A percentile compares a stretch with the other conserved stretches of the same genome.
phyloP scores from a whole-genome alignment of 2,888 invertebrate genomes.

The Agonopterix heracliana region DNA sequence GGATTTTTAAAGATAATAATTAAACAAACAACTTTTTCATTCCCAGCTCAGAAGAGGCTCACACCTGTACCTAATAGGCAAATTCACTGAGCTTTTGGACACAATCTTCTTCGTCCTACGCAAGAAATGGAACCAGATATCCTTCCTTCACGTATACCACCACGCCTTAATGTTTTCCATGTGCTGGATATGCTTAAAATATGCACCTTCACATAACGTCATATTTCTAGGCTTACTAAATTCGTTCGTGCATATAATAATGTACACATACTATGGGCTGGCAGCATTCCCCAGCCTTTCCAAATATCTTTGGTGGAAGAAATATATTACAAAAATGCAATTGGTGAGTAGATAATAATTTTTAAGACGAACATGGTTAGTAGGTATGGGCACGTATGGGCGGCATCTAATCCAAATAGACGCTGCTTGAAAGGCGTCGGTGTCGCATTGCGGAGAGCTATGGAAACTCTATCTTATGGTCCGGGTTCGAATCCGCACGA shows the following conservation, averaged over 20 bases:
- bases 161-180: constrained; percentile 83
- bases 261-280: constrained; percentile 85
- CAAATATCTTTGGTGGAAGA: constrained; percentile 88
- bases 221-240: constrained; percentile 79
- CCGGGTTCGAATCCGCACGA: too few relatives aligned
- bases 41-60: constrained; percentile 6
- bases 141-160: constrained; percentile 91
- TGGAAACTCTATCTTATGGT: too few relatives aligned
- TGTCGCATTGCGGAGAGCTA: too few relatives aligned
- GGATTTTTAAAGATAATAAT: too few relatives aligned
- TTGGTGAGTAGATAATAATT: too few relatives aligned
- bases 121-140: constrained; percentile 84
- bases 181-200: constrained; percentile 81
- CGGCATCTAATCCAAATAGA: too few relatives aligned
- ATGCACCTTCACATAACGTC: constrained; percentile 80
- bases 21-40: too few relatives aligned
- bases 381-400: too few relatives aligned
- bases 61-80: constrained; percentile 82
- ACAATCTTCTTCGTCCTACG: constrained; percentile 90
- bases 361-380: too few relatives aligned
- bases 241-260: constrained; percentile 81
- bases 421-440: too few relatives aligned
- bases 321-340: constrained; percentile 84
- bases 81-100: constrained; percentile 81
- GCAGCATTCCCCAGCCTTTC: constrained; percentile 79